phyloP scores from a whole-genome alignment of 2,113 vertebrate species.

The Thoracochromis brauschi region DNA sequence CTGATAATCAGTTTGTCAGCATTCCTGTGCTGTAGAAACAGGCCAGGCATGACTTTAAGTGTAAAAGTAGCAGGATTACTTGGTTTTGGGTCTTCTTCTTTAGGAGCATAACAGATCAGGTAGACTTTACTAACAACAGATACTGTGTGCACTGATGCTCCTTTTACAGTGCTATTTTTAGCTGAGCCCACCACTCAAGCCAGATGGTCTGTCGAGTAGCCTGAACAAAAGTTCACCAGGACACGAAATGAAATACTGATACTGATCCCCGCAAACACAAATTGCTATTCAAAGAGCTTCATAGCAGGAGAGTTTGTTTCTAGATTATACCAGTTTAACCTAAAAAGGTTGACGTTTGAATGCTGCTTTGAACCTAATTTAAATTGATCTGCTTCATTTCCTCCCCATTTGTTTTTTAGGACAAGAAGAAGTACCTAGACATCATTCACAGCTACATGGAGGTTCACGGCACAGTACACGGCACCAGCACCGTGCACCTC shows the following conservation, averaged over 20 bases:
- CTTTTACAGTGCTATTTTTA: slow-evolving; percentile 25
- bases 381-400: background rate
- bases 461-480: slow-evolving; percentile 93
- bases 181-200: background rate
- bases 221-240: slow-evolving; percentile 21
- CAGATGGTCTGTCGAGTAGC: slow-evolving; percentile 44
- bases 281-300: background rate
- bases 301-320: background rate
- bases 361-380: background rate
- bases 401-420: slow-evolving; percentile 64
- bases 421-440: slow-evolving; percentile 91
- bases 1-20: background rate
- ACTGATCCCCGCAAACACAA: background rate
- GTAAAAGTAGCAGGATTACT: background rate
- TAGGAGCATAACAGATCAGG: background rate
- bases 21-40: background rate
- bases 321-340: background rate
- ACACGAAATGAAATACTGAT: background rate
- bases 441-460: slow-evolving; percentile 94
- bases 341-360: background rate
- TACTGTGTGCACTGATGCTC: background rate
- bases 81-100: background rate
- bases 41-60: background rate
- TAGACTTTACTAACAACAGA: background rate
- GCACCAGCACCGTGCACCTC: slow-evolving; percentile 87